phyloP scores from a whole-genome alignment of 2,888 invertebrate species.

The Sicus ferrugineus region DNA sequence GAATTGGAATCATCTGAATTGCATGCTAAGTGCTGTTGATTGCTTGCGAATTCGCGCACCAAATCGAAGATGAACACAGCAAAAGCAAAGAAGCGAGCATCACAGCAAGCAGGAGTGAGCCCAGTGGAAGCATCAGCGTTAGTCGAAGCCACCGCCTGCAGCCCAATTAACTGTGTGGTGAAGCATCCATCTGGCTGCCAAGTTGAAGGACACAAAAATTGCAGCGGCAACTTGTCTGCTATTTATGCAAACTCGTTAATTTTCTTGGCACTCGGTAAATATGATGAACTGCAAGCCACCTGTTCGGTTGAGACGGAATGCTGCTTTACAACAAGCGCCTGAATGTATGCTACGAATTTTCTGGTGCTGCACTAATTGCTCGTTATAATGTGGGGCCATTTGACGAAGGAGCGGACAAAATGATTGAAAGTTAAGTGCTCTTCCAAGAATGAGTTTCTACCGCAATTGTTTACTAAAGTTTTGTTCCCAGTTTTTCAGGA shows the following conservation, averaged over 20 bases:
- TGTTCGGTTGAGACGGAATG: background rate
- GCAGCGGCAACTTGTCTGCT: background rate
- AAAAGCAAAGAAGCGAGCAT: constrained; percentile 31
- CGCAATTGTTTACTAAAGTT: too few relatives aligned
- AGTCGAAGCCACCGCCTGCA: constrained; percentile 1
- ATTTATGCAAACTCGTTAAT: constrained; percentile 15
- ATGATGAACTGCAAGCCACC: background rate
- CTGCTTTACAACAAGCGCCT: background rate
- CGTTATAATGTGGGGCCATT: background rate
- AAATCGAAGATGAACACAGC: constrained; percentile 36
- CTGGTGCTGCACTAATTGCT: background rate
- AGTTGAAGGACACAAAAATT: background rate
- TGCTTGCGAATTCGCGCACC: constrained; percentile 3
- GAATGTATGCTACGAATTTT: constrained; percentile 16
- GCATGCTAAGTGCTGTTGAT: constrained; percentile 25
- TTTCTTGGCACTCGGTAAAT: constrained; percentile 13
- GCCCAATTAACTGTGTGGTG: too few relatives aligned
- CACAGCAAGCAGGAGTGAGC: constrained; percentile 36
- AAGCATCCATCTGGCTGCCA: background rate
- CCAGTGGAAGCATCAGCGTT: too few relatives aligned
- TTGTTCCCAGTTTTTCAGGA: too few relatives aligned
- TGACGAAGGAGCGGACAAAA: background rate
- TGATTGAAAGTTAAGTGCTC: background rate
- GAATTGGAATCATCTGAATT: constrained; percentile 36
- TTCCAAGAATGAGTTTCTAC: too few relatives aligned